Conservation (phyloP, 2,888 invertebrate genomes). For the Drosophila picticornis region DNA sequence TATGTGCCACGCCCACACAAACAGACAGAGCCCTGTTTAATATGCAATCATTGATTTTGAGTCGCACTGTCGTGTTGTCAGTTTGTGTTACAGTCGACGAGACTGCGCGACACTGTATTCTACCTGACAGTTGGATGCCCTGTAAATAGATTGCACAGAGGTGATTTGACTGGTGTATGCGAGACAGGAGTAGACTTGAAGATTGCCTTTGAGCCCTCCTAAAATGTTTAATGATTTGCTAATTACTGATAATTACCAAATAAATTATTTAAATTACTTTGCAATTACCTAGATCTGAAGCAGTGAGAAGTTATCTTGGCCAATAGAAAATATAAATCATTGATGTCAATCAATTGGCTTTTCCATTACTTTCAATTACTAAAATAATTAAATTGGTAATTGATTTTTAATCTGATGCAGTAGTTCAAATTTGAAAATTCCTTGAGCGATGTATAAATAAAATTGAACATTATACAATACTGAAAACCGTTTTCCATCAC, state of each 20-base stretch:
- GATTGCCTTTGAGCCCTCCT: background rate
- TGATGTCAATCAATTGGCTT: background rate
- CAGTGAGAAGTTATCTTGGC: no score
- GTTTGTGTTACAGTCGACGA: slow-evolving; percentile 39
- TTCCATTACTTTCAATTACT: background rate
- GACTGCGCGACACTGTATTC: slow-evolving; percentile 24
- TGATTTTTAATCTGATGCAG: background rate
- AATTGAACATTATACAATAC: background rate
- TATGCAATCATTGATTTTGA: slow-evolving; percentile 55
- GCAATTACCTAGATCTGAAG: background rate
- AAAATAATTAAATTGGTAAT: background rate
- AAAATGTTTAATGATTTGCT: background rate
- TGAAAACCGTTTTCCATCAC: background rate
- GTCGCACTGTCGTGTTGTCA: slow-evolving; percentile 46
- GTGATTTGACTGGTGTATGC: background rate
- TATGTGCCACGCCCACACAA: slow-evolving; percentile 32
- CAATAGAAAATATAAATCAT: background rate
- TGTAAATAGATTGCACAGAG: background rate
- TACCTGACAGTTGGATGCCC: slow-evolving; percentile 19
- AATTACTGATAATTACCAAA: background rate
- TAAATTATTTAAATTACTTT: background rate
- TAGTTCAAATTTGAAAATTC: background rate
- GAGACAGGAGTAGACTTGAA: background rate
- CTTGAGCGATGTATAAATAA: background rate
- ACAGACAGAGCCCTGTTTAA: slow-evolving; percentile 40